These are phyloP conservation scores for Scortum barcoo DNA, from an alignment of 2,113 vertebrate genomes.

Conservation along the genomic window DNA sequence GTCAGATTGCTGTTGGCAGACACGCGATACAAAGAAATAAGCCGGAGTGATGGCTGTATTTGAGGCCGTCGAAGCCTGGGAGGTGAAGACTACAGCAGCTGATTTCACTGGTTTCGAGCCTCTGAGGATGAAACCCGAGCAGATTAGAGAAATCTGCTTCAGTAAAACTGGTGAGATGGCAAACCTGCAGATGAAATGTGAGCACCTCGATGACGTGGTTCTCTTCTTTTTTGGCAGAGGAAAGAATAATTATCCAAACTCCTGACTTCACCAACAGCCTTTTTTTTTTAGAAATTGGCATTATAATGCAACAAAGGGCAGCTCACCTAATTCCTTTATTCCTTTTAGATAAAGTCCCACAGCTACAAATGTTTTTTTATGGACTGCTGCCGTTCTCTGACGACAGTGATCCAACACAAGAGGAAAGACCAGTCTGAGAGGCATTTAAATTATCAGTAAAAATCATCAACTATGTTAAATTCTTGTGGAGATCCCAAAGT, in stretches of 20 bases:
- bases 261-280: background rate
- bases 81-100: background rate
- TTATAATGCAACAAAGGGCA: background rate
- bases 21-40: constrained; percentile 42
- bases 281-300: background rate
- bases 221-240: background rate
- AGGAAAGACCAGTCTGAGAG: too few relatives aligned
- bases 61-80: background rate
- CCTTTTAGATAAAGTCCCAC: too few relatives aligned
- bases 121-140: too few relatives aligned
- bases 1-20: constrained; percentile 59
- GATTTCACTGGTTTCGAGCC: background rate
- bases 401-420: too few relatives aligned
- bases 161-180: background rate
- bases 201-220: background rate
- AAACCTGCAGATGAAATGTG: background rate
- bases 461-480: too few relatives aligned
- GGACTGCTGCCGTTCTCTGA: too few relatives aligned
- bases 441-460: background rate
- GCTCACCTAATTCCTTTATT: too few relatives aligned
- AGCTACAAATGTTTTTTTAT: too few relatives aligned
- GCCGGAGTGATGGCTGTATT: constrained; percentile 49
- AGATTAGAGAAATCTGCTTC: background rate
- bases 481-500: background rate
- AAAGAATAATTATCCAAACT: background rate